Evolutionary conservation across 2,888 invertebrate genomes (phyloP), one percentile per base, ranked within the genome.

Genomic region (Hemicrepidius hirtus): DNA sequence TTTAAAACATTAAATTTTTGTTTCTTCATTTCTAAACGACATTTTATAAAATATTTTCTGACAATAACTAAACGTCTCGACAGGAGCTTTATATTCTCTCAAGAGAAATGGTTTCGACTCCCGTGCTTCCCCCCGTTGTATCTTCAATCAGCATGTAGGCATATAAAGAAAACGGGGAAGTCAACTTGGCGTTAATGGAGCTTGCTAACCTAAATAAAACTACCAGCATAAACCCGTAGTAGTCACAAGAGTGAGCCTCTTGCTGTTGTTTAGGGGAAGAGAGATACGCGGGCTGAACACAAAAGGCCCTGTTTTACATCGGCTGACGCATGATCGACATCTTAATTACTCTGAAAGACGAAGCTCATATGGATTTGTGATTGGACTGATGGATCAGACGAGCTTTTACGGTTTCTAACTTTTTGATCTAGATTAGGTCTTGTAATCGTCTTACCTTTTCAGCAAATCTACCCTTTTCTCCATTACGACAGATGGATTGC

Each of bases 321-420:
- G 40, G n/a, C 18, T 50, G 64, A 65, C 64, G 64, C 53, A 65
- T 50, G 64, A 65, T 65, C 50, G 64, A 65, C 64, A 53, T 65
- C 49, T 65, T 65, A 65, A 65, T 65, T 65, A 65, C 50, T 50
- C 35, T 24, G 35, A 50, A 65, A 53, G 49, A 32, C 13, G 64
- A 1, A 6, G 21, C 32, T 41, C 44, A 44, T 44, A 44, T 60
- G 44, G 60, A 60, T 60, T 60, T 60, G 41, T 18, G 60, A 57
- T 57, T 37, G 37, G 57, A 32, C 7, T 53, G 21, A 53, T 28
- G 53, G 53, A 53, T 20, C 37, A n/a, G 37, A 37, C 12, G 57
- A 57, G 57, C 35, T 57, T 57, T 57, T 37, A 21, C 57, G 57
- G 57, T 57, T 57, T 57, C 57, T 57, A 37, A 57, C 55, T 55